Evolutionary conservation across 1,140 invertebrate genomes (phyloP), one percentile per base, ranked within the genome.

Genomic region (Drosophila tani): DNA sequence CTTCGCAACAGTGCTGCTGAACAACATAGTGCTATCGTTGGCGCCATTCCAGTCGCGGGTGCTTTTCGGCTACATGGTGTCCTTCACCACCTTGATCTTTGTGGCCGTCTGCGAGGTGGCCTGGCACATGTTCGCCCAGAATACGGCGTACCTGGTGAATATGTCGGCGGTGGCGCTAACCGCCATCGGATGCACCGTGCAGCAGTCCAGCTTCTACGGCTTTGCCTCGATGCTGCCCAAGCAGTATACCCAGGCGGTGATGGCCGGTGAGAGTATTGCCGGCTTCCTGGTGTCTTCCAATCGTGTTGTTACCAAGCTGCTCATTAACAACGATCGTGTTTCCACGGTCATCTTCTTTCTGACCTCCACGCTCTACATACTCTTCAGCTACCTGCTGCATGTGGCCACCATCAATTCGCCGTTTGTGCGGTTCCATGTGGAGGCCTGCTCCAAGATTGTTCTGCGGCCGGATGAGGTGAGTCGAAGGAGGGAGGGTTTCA

Each of bases 181-280:
- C 0, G 97, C 98, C 14, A 94, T 98, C 60, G 98, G 97, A 15
- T 98, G 97, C 88, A 62, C 91, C 94, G 96, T 98, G 50, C 98
- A 98, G 93, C 98, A 98, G 93, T 98, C 97, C 0, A 98, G 97
- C 93, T 98, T 98, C 93, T 98, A 98, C 92, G 97, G 97, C 9
- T 98, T 98, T 90, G 97, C 97, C 3, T 97, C 97, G 66, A 98
- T 98, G 95, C 93, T 98, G 62, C 98, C 98, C 17, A 96, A 96
- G 64, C 82, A 93, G 21, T 98, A 98, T 86, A 98, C 97, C 0
- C 97, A 98, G 92, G 97, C 97, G 57, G 97, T 98, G 0, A 98
- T 98, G 97, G 96, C 96, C 17, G 98, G 98, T 58, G 98, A 98
- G 95, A 98, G 97, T 96, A 95, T 96, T 32, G 97, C 97, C 19